Evolutionary conservation across 2,888 invertebrate species (phyloP).

Genomic region (Xestia sexstrigata): DNA sequence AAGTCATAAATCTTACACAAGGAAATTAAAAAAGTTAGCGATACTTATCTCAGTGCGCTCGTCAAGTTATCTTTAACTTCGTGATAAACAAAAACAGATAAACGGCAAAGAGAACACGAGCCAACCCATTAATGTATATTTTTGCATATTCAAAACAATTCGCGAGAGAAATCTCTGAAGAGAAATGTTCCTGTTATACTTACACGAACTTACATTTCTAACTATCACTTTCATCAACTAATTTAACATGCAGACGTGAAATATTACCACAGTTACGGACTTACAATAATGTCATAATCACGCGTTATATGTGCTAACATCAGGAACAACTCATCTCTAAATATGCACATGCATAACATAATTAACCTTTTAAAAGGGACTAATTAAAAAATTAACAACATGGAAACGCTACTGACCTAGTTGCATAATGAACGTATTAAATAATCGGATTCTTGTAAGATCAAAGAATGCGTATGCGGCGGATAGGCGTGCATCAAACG

Average conservation of each 20-base stretch:
- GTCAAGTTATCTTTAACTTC: slow-evolving; percentile 55
- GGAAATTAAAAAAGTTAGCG: slow-evolving; percentile 58
- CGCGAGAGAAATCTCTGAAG: slow-evolving; percentile 62
- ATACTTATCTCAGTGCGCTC: slow-evolving; percentile 56
- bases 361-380: slow-evolving; percentile 55
- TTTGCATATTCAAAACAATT: slow-evolving; percentile 67
- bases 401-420: slow-evolving; percentile 41
- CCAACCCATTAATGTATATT: slow-evolving; percentile 61
- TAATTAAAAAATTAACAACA: slow-evolving; percentile 53
- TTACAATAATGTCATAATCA: slow-evolving; percentile 39
- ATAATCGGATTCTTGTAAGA: slow-evolving; percentile 37
- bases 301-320: slow-evolving; percentile 36
- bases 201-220: slow-evolving; percentile 32
- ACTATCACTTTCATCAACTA: slow-evolving; percentile 64
- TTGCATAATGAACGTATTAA: slow-evolving; percentile 55
- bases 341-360: slow-evolving; percentile 44
- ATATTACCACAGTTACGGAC: slow-evolving; percentile 32
- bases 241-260: slow-evolving; percentile 55
- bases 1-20: slow-evolving; percentile 37
- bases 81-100: slow-evolving; percentile 66
- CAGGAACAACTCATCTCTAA: slow-evolving; percentile 39
- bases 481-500: slow-evolving; percentile 62
- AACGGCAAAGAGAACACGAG: slow-evolving; percentile 58
- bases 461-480: slow-evolving; percentile 39
- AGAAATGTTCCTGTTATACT: slow-evolving; percentile 58